Evolutionary conservation across 2,888 invertebrate species (phyloP).

Genomic region (Hipparchia semele): DNA sequence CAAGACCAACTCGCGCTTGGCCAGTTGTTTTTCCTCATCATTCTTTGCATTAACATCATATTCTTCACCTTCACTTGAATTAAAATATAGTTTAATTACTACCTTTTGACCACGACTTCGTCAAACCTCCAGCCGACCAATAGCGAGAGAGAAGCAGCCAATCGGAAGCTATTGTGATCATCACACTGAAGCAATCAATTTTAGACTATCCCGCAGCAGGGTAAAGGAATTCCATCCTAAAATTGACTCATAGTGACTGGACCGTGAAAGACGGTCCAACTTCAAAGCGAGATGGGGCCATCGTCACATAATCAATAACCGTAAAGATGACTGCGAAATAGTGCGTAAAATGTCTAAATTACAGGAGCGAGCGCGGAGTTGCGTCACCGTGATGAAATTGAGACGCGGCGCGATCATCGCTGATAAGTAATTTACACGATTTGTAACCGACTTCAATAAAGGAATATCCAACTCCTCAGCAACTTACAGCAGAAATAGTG

Average conservation of each 20-base stretch:
- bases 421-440: not conserved
- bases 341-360: slow-evolving; percentile 12
- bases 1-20: too few species aligned
- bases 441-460: not conserved
- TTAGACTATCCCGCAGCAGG: not conserved
- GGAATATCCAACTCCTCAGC: not conserved
- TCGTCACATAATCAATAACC: slow-evolving; percentile 7
- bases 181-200: too few species aligned
- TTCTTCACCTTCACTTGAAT: too few species aligned
- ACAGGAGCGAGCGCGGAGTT: not conserved
- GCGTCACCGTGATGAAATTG: slow-evolving; percentile 6
- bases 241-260: not conserved
- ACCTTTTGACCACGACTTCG: not conserved
- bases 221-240: not conserved
- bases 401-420: not conserved
- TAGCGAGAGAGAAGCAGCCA: not conserved
- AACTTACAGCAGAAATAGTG: too few species aligned
- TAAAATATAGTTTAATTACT: too few species aligned
- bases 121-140: too few species aligned
- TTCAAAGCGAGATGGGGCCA: not conserved
- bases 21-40: too few species aligned
- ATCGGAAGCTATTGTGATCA: too few species aligned
- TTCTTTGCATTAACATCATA: too few species aligned
- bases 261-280: not conserved
- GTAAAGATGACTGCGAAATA: slow-evolving; percentile 3